Percentiles rank a stretch among this genome's conserved stretches.
These are phyloP conservation scores for Natator depressus DNA, from an alignment of 2,113 vertebrate species.

Conservation along the genomic window DNA sequence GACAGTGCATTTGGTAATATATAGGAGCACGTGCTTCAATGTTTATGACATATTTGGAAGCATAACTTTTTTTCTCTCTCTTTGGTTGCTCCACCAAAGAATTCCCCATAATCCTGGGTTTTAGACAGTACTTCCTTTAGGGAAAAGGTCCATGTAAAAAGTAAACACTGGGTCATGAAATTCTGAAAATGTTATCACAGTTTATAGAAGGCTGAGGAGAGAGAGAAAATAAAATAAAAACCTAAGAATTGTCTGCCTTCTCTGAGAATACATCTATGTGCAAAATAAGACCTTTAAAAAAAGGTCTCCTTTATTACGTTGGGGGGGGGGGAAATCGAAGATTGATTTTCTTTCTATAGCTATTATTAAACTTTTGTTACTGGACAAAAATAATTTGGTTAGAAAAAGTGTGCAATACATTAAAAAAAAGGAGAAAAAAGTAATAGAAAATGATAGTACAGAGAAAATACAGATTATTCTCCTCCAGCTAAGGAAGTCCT, in stretches of 20 bases:
- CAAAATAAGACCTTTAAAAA: constrained; percentile 66
- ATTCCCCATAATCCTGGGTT: constrained; percentile 17
- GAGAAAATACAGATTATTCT: not conserved
- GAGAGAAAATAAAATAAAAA: not conserved
- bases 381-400: constrained; percentile 70
- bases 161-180: constrained; percentile 48
- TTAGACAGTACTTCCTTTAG: constrained; percentile 11
- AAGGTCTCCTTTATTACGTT: constrained; percentile 58
- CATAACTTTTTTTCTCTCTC: not conserved
- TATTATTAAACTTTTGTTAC: constrained; percentile 75
- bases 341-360: constrained; percentile 72
- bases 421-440: constrained; percentile 10
- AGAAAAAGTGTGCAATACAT: constrained; percentile 63
- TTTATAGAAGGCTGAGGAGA: constrained; percentile 38
- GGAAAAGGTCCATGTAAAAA: constrained; percentile 27
- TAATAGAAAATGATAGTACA: constrained; percentile 36
- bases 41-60: not conserved
- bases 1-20: not conserved
- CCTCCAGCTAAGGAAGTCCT: not conserved
- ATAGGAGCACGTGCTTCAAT: rapidly evolving
- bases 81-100: constrained; percentile 3
- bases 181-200: constrained; percentile 41
- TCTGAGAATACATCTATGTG: constrained; percentile 41
- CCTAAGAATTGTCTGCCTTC: constrained; percentile 39
- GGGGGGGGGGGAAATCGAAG: constrained; percentile 7